Conservation (phyloP, 2,113 vertebrate species). For the Saguinus imperator region DNA sequence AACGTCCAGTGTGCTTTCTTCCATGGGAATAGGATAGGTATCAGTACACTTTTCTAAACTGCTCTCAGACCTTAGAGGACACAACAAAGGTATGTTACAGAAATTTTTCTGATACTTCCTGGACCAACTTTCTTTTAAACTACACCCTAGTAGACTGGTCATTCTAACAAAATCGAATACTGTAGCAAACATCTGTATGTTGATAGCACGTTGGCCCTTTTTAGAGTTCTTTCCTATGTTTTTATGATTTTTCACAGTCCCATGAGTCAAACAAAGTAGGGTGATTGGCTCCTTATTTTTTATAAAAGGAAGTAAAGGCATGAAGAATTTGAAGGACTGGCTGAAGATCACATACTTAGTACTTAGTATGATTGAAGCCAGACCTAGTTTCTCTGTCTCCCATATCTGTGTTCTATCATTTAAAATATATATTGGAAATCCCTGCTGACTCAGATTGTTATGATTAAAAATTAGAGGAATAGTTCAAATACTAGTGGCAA, state of each 20-base stretch:
- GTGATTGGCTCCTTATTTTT: background rate
- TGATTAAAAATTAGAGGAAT: conserved; percentile 21
- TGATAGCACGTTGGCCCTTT: background rate
- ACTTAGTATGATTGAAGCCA: background rate
- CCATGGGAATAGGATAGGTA: background rate
- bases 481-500: background rate
- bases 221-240: background rate
- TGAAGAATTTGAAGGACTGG: background rate
- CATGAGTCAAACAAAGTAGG: background rate
- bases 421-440: background rate
- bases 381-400: background rate
- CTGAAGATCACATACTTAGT: background rate
- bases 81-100: background rate
- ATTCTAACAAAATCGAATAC: background rate
- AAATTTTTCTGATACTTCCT: background rate
- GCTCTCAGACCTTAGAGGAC: background rate
- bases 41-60: background rate
- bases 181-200: background rate
- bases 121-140: background rate
- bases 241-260: background rate
- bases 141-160: background rate
- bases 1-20: background rate
- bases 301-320: background rate
- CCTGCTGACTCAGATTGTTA: background rate
- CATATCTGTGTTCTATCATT: background rate